Base-by-base conservation (phyloP, 2,113 vertebrate species). In the Rhabdornis inornatus region DNA sequence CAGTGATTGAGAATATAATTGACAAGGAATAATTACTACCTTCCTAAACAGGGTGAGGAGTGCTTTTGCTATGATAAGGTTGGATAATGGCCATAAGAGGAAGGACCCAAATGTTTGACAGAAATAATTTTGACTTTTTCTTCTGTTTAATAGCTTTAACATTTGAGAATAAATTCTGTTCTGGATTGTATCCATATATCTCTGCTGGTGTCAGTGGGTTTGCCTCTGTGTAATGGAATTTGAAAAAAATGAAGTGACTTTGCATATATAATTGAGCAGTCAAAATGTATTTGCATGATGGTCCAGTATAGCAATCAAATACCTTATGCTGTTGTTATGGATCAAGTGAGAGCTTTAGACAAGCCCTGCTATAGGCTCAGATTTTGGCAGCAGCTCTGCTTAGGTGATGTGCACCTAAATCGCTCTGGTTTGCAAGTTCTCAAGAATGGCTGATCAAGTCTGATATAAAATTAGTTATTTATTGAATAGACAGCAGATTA, bases 341-440 rank as follows among this genome's bases (percentile, higher is more conserved):
- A 57, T 49, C 44, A n/a, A 75, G 50, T 40, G 60, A 85, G n/a
- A 75, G 16, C 24, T 75, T 57, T 49, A 57, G 20, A 40, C 7
- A 57, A 49, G 13, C 35, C 13, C 13, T 75, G 30, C 30, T 35
- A 49, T 35, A 65, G 8, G 42, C 24, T 8, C 42, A 75, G 20
- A 49, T n/a, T 75, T 56, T 65, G n/a, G 15, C 35, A 65, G 42
- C 28, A 49, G 19, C 42, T 75, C 13, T 65, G 1, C 24, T 75
- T 57, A 40, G 35, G 24, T 57, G 42, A 57, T 13, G 10, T 65
- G 30, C 42, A 49, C 60, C 52, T 40, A 57, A 40, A 35, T 40
- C 0, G 0, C 15, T 49, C 42, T 65, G 30, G 15, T 15, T 65
- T 0, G 0, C 3, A 28, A n/a, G 19, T n/a, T 40, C 28, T 64